Conservation (phyloP, 2,113 vertebrate genomes). For the Corynorhinus townsendii region DNA sequence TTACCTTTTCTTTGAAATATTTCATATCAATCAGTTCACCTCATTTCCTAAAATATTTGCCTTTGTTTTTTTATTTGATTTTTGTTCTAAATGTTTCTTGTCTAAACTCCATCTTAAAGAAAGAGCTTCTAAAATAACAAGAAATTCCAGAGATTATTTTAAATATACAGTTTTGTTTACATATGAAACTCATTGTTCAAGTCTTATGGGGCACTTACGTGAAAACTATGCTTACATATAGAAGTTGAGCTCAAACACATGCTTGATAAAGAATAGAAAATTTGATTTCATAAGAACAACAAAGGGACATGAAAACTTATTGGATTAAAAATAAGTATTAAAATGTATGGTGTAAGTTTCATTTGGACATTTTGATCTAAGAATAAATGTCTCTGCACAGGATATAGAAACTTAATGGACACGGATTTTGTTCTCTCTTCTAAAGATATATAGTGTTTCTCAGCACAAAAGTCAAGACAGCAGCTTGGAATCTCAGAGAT, state of each 20-base stretch:
- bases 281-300: conserved; percentile 28
- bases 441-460: neutral
- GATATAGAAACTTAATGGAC: neutral
- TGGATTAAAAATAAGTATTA: conserved; percentile 52
- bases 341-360: neutral
- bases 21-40: neutral
- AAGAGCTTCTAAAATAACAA: conserved; percentile 30
- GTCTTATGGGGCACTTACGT: conserved; percentile 19
- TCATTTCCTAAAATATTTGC: conserved; percentile 26
- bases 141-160: conserved; percentile 65
- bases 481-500: neutral
- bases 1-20: neutral
- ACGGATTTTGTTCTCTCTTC: neutral
- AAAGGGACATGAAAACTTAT: conserved; percentile 28
- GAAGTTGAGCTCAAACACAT: conserved; percentile 60
- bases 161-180: conserved; percentile 41
- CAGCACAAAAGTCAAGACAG: neutral
- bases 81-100: neutral
- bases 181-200: conserved; percentile 38
- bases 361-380: conserved; percentile 22
- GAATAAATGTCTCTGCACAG: neutral
- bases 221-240: conserved; percentile 61
- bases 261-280: conserved; percentile 56
- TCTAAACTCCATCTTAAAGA: conserved; percentile 6
- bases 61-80: conserved; percentile 3